Conservation (phyloP, 2,797 vertebrate genomes). For the Mycteria americana region DNA sequence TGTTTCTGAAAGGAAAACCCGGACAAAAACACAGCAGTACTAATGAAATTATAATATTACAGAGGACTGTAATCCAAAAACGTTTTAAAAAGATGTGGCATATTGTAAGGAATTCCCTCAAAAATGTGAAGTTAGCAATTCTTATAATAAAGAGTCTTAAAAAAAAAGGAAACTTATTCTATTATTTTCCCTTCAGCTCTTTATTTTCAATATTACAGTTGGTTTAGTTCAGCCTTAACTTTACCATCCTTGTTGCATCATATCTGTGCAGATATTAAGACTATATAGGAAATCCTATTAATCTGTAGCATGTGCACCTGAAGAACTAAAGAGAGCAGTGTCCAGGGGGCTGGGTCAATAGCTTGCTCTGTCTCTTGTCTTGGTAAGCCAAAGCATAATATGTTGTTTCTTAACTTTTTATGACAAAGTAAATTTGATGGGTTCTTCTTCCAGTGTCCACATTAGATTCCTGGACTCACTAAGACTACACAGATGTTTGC, state of each 20-base stretch:
- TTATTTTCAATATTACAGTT: background rate
- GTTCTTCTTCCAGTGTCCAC: background rate
- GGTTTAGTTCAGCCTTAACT: background rate
- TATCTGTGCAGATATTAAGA: background rate
- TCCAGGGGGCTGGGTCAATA: background rate
- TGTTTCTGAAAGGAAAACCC: background rate
- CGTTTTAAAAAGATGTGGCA: background rate
- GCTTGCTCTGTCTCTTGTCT: background rate
- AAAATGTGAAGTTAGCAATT: background rate
- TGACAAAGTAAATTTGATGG: background rate
- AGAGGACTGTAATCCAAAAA: background rate
- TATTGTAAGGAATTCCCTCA: background rate
- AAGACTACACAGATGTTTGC: background rate
- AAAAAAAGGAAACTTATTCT: background rate
- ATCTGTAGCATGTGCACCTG: background rate
- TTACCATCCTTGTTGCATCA: background rate
- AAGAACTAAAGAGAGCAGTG: background rate
- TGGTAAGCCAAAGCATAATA: background rate
- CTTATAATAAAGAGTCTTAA: background rate
- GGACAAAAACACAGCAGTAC: background rate
- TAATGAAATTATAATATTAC: background rate
- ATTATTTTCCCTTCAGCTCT: background rate
- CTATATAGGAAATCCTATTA: background rate
- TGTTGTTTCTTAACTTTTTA: background rate
- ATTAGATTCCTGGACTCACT: background rate